Conservation (phyloP, 2,113 vertebrate species). For the Nothoprocta pentlandii region DNA sequence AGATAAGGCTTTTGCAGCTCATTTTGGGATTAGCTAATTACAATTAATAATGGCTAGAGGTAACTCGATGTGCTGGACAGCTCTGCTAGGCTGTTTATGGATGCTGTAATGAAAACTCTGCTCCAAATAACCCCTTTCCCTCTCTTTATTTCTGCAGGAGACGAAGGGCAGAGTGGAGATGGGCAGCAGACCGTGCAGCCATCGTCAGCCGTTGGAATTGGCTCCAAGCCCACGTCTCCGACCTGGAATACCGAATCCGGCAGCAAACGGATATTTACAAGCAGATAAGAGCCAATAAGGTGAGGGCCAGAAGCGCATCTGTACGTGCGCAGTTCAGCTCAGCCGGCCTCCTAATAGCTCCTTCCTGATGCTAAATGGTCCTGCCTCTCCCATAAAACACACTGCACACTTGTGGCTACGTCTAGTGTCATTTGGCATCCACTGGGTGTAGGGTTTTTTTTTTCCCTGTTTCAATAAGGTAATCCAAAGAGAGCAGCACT, state of each 20-base stretch:
- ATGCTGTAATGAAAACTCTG: background rate
- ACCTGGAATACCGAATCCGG: constrained; percentile 98
- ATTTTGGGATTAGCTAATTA: accelerated
- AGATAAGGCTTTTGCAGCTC: background rate
- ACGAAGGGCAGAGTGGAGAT: constrained; percentile 93
- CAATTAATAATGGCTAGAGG: background rate
- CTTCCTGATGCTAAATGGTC: accelerated
- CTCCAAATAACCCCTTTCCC: background rate
- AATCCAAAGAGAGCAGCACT: accelerated
- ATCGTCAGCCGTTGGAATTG: constrained; percentile 99
- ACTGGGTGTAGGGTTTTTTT: background rate
- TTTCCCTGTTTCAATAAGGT: background rate
- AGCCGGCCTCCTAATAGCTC: background rate
- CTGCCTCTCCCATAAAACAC: background rate
- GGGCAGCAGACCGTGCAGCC: constrained; percentile 92
- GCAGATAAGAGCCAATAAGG: constrained; percentile 95
- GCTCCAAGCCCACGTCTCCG: constrained; percentile 98
- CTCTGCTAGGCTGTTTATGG: background rate
- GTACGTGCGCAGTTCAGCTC: accelerated
- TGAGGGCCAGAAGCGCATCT: constrained; percentile 35
- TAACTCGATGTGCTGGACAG: background rate
- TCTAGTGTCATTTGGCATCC: background rate
- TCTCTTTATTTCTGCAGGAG: constrained; percentile 81
- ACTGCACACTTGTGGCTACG: background rate
- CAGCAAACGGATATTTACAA: constrained; percentile 98